Percentiles rank a stretch among this genome's conserved stretches.
phyloP scores from a whole-genome alignment of 2,113 vertebrate species.

The Lepisosteus osseus region DNA sequence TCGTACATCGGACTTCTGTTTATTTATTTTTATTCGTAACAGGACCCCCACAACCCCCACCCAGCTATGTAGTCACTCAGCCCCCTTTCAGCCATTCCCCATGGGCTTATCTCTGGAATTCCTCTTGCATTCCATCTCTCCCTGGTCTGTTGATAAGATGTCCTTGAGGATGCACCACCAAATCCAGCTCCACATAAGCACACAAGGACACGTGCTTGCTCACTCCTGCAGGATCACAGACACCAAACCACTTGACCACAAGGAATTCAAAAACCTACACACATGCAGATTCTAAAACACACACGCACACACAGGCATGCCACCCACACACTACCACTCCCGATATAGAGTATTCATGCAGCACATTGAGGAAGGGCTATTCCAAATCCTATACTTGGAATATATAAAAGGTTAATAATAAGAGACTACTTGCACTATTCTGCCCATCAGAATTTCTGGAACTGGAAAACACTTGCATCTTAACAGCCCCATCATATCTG shows the following conservation, averaged over 20 bases:
- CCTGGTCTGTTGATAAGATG: conserved; percentile 43
- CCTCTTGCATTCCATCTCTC: conserved; percentile 23
- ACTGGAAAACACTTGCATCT: too few species aligned
- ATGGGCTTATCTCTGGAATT: conserved; percentile 40
- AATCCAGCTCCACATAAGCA: conserved; percentile 41
- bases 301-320: not conserved
- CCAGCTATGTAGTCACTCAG: conserved; percentile 30
- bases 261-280: not conserved
- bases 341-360: too few species aligned
- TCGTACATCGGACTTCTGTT: conserved; percentile 60
- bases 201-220: conserved; percentile 20
- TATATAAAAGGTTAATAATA: too few species aligned
- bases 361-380: too few species aligned
- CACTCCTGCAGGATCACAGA: too few species aligned
- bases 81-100: conserved; percentile 18
- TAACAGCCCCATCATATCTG: too few species aligned
- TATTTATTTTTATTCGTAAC: conserved; percentile 63
- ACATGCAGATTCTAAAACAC: not conserved
- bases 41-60: conserved; percentile 34
- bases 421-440: too few species aligned
- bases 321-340: not conserved
- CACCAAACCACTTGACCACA: too few species aligned
- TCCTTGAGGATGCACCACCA: conserved; percentile 34
- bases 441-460: too few species aligned
- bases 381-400: too few species aligned